Evolutionary conservation across 30 jellyfish, hydroid and myxozoan species (phyloP).

Genomic region (Sanderia malayensis): DNA sequence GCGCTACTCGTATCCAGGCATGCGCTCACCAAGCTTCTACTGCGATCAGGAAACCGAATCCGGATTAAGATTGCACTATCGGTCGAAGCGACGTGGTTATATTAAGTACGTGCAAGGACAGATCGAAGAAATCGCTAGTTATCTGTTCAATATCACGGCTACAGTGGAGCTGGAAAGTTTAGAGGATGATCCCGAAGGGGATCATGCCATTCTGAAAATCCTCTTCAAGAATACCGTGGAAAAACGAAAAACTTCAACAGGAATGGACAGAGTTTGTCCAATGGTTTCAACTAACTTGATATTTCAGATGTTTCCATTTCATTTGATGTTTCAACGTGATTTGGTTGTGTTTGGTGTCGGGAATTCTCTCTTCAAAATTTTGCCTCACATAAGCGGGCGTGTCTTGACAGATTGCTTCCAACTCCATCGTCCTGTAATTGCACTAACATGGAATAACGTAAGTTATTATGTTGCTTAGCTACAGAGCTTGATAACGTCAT

Average conservation of each 20-base stretch:
- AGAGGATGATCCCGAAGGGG: conserved; percentile 29
- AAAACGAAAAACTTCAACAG: conserved; percentile 35
- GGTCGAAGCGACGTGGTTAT: conserved; percentile 54
- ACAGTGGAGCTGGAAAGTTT: conserved; percentile 21
- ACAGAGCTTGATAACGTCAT: no score
- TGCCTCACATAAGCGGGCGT: conserved; percentile 43
- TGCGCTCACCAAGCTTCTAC: conserved; percentile 61
- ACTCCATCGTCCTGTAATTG: conserved; percentile 36
- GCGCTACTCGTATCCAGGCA: conserved; percentile 58
- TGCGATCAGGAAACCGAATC: conserved; percentile 47
- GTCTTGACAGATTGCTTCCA: conserved; percentile 16
- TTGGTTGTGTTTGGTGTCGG: conserved; percentile 61
- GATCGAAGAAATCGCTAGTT: conserved; percentile 43
- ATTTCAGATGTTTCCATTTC: conserved; percentile 56
- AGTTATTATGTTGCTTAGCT: no score
- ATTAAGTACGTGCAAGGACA: conserved; percentile 50
- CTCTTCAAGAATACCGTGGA: conserved; percentile 20
- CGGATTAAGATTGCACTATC: conserved; percentile 55
- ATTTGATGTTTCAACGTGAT: conserved; percentile 37
- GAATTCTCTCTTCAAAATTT: conserved; percentile 35
- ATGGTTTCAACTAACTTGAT: conserved; percentile 49
- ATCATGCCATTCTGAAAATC: conserved; percentile 35
- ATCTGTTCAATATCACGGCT: conserved; percentile 22
- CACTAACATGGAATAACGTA: conserved; percentile 53
- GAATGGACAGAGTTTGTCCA: conserved; percentile 35